A percentile compares a stretch with the other conserved stretches of the same genome.
Conservation (phyloP, 1,140 invertebrate genomes). For the Neelides sp. region DNA sequence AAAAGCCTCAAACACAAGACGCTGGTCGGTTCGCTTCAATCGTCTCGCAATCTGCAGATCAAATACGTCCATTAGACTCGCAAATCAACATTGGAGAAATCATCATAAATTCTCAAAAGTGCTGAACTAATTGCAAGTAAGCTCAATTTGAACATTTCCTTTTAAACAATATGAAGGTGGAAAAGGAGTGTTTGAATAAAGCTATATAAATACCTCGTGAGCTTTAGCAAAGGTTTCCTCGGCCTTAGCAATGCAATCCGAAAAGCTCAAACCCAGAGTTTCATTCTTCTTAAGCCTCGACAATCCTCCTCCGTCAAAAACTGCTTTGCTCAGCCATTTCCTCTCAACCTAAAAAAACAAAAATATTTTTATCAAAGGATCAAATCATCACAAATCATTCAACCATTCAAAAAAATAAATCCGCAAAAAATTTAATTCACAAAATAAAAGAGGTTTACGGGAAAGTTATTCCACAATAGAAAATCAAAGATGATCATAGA, state of each 20-base stretch:
- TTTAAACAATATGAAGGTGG: no score
- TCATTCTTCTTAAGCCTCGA: constrained; percentile 57
- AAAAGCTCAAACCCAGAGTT: no score
- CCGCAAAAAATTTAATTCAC: constrained; percentile 7
- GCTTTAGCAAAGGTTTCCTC: no score
- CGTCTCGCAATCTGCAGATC: constrained; percentile 48
- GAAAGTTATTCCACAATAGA: background rate
- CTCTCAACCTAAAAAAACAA: constrained; percentile 44
- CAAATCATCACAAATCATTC: background rate
- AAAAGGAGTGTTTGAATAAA: no score
- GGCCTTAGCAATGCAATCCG: no score
- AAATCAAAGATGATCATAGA: constrained; percentile 3
- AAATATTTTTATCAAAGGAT: constrained; percentile 4
- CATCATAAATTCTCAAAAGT: no score
- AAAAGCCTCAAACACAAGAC: constrained; percentile 51
- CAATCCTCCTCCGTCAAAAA: constrained; percentile 62
- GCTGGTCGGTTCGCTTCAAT: constrained; percentile 57
- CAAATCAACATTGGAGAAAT: no score
- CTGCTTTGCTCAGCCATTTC: constrained; percentile 60
- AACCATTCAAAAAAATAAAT: background rate
- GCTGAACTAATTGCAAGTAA: no score
- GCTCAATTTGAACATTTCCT: no score
- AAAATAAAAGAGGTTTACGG: background rate
- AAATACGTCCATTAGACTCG: no score
- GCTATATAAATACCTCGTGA: no score